Base-by-base conservation (phyloP, 2,797 vertebrate species). In the Allobates femoralis region DNA sequence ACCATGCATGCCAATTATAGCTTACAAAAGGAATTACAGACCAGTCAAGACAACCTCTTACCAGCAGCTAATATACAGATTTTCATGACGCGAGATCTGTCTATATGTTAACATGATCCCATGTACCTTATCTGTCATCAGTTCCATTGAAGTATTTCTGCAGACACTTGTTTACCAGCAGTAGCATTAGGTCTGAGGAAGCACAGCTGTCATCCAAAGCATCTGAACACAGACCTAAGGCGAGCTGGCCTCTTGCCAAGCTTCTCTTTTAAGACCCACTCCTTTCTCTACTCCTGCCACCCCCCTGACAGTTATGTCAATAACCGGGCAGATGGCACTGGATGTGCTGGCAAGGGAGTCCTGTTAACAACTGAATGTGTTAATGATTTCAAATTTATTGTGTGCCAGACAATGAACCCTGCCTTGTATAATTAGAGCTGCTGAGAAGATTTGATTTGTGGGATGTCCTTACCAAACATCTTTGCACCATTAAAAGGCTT, bases 321-420 rank as follows among this genome's bases (percentile, higher is more conserved):
- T 83, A 82, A 89, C 85, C 1, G 89, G 93, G 92, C 94, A 95
- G 94, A 94, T 94, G 94, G 94, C 92, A 92, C 88, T 89, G 12
- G 32, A 87, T 21, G 67, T 55, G 89, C 89, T 89, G 74, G 12
- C 90, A 83, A 88, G 86, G 90, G 89, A 90, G 87, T 87, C 90
- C 88, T 6, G 90, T 87, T 94, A 91, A 90, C 90, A 91, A 90
- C 91, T 92, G 89, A 89, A 81, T 76, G 28, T 46, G 79, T 90
- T 90, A 88, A 91, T 89, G 71, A 88, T 90, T 93, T 90, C 89
- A 89, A 62, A 90, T 89, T 89, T 90, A 37, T 56, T 86, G 88
- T 69, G 88, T 81, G 58, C 79, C 75, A 80, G 74, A 88, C 90
- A 79, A 77, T 85, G 85, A 90, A 66, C 89, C 91, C 92, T 89